Base-by-base conservation (phyloP, 2,113 vertebrate species). In the Gopherus flavomarginatus region DNA sequence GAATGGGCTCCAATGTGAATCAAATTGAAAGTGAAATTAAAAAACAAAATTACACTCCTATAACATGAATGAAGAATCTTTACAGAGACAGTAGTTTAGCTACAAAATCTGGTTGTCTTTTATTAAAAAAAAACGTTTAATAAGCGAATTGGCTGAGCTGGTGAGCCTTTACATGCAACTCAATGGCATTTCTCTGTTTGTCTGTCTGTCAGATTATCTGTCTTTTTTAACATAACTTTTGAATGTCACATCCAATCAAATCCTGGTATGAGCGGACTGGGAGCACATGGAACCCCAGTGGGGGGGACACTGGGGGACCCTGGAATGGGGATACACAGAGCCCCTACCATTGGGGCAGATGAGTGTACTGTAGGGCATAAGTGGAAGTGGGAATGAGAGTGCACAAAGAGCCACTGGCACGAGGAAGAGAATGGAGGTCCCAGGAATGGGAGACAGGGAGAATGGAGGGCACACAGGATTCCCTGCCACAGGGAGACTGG, bases 1-100 rank as follows among this genome's bases (percentile, higher is more conserved):
- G 27, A 78, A 94, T 0, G 2, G 72, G 72, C 56, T 47, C 2
- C 49, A 56, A 65, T 0, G 3, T 27, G 42, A 47, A 47, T 6
- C 3, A 47, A 47, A 47, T 47, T 47, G 26, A 78, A 47, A 47
- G 44, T 7, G 38, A 78, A 47, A 47, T 47, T 77, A 13, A 27
- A 47, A 75, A 47, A 57, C 26, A 78, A 78, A 78, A 78, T 78
- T 13, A 22, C 75, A 77, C 19, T n/a, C 65, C 17, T 21, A 11
- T 77, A 27, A 78, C 2, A 11, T 78, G 26, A 78, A 44, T 29
- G 42, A 78, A 78, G 24, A 42, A 47, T 47, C 22, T 38, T 77
- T 77, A 78, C 29, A 47, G 26, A 78, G 75, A 47, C 3, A 47
- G 11, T 75, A 42, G 13, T 78, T 27, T 78, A 27, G 44, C 47